Percentiles rank a stretch among this genome's conserved stretches.
Conservation (phyloP, 2,113 vertebrate genomes). For the Clarias batrachus region DNA sequence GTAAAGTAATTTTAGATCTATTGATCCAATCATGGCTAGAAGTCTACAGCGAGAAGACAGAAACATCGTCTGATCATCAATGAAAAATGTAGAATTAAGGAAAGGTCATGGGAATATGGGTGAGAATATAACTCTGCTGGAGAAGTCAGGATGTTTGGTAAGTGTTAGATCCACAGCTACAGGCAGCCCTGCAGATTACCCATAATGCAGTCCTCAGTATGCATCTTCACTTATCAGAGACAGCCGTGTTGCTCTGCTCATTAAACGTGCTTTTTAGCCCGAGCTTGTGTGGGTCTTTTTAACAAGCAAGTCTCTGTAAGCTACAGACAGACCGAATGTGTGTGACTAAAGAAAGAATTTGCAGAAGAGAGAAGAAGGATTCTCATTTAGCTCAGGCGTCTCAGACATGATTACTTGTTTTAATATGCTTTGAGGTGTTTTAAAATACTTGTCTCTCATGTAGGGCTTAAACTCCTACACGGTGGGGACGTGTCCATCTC, state of each 20-base stretch:
- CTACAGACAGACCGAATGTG: constrained; percentile 71
- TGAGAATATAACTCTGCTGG: neutral
- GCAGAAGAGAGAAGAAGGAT: constrained; percentile 73
- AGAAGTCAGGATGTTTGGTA: constrained; percentile 16
- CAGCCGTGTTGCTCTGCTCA: constrained; percentile 75
- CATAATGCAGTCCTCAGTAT: constrained; percentile 64
- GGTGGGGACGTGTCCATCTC: constrained; percentile 65
- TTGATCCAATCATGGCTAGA: neutral
- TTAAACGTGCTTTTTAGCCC: constrained; percentile 51
- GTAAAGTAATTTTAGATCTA: neutral
- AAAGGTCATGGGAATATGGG: neutral
- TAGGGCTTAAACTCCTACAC: constrained; percentile 61
- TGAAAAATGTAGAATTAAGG: neutral
- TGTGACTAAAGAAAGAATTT: constrained; percentile 36
- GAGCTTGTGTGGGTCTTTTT: constrained; percentile 27
- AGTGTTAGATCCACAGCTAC: constrained; percentile 61
- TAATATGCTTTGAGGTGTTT: constrained; percentile 72
- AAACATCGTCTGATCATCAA: neutral
- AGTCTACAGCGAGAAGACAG: neutral
- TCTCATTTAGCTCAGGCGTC: constrained; percentile 73
- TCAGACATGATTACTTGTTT: constrained; percentile 73
- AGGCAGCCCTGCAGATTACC: constrained; percentile 71
- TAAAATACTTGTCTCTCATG: constrained; percentile 67
- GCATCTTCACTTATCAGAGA: constrained; percentile 76
- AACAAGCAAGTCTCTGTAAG: constrained; percentile 73